A percentile compares a stretch with the other conserved stretches of the same genome.
Conservation (phyloP, 1,140 invertebrate species). For the Prorops nasuta region DNA sequence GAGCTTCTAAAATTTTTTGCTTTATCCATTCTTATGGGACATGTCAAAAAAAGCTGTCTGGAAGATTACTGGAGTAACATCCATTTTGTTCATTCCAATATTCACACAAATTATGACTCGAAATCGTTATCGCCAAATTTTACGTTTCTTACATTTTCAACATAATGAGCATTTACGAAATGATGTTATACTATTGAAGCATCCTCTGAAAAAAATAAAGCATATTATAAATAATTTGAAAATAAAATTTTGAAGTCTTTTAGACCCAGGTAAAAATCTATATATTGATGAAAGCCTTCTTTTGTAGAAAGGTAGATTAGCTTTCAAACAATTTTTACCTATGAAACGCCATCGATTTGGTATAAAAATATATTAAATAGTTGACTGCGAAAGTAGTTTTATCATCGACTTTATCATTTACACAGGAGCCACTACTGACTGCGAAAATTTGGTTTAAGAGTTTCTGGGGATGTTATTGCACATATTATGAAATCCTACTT, state of each 20-base stretch:
- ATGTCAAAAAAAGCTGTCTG: slow-evolving; percentile 11
- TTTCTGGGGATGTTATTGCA: slow-evolving; percentile 4
- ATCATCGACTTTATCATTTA: slow-evolving; percentile 31
- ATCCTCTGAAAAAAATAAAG: slow-evolving; percentile 24
- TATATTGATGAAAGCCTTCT: slow-evolving; percentile 9
- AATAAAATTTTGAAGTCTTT: slow-evolving; percentile 14
- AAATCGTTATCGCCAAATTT: slow-evolving; percentile 21
- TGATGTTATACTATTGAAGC: slow-evolving; percentile 10
- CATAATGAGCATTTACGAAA: slow-evolving; percentile 8
- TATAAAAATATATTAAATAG: slow-evolving; percentile 13
- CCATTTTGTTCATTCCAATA: slow-evolving; percentile 25
- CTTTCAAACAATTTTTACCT: slow-evolving; percentile 8
- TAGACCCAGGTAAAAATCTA: neutral
- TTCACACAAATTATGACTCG: slow-evolving; percentile 27
- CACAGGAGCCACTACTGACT: slow-evolving; percentile 14
- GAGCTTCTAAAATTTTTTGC: slow-evolving; percentile 8
- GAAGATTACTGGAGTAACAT: slow-evolving; percentile 28
- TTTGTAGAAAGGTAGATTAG: slow-evolving; percentile 6
- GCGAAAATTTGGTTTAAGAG: slow-evolving; percentile 19
- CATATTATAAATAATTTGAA: slow-evolving; percentile 13
- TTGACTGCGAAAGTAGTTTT: slow-evolving; percentile 28
- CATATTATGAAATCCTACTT: slow-evolving; percentile 16
- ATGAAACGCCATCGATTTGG: slow-evolving; percentile 6
- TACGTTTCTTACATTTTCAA: slow-evolving; percentile 14
- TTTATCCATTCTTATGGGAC: slow-evolving; percentile 11